Base-by-base conservation (phyloP, 2,113 vertebrate genomes). In the Steatornis caripensis region DNA sequence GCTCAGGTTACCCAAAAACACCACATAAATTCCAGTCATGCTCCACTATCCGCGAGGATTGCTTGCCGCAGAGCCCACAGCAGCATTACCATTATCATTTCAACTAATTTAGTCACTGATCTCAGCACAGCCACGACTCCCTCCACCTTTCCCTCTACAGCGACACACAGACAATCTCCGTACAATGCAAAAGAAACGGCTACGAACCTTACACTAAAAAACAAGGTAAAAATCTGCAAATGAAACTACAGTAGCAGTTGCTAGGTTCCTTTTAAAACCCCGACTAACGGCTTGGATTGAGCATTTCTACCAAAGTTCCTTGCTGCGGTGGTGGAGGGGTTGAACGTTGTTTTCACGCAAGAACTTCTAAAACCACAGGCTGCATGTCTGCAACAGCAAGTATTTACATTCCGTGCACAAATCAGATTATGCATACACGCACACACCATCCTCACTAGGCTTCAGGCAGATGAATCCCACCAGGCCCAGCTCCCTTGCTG, bases 351-450 rank as follows among this genome's bases (percentile, higher is more conserved):
- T 88, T 61, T 43, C 92, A 90, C 90, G 84, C 48, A 74, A 80
- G 76, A 88, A 94, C 89, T 84, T 91, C 79, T 60, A 51, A 75
- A 86, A 78, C 37, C 89, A 65, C 74, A 86, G 76, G 86, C 95
- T 92, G 90, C 76, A 26, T 4, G 62, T 57, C 92, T 61, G 82
- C 94, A 87, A 61, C 72, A 66, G 85, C 21, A 9, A 62, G 82
- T 32, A 43, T 84, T 74, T 51, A 41, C 74, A 70, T 77, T 53
- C 95, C 4, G 36, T 2, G 57, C 90, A 81, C 86, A 95, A 65
- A 89, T n/a, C 57, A 32, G 66, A 51, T 79, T 41, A 65, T 9
- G 57, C 23, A 1, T 57, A 14, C 58, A 16, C 68, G 46, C 66
- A 22, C 68, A 49, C 66, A 22, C 54, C 34, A 3, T 1, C 29